Percentiles rank a stretch among this genome's conserved stretches.
phyloP scores from a whole-genome alignment of 2,797 vertebrate species.

The Diplodus puntazzo region DNA sequence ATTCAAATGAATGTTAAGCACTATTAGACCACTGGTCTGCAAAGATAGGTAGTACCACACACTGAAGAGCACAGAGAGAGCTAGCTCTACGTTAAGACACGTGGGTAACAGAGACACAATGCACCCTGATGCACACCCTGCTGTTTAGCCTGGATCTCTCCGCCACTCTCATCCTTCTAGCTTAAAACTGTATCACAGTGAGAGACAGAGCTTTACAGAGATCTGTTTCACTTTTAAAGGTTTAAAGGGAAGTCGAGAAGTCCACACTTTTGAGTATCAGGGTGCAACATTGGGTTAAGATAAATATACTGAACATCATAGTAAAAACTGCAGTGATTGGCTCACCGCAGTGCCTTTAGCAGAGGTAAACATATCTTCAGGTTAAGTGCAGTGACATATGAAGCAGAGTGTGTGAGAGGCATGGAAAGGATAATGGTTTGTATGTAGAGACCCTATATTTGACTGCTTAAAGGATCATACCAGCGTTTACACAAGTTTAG shows the following conservation, averaged over 20 bases:
- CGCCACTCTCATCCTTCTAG: constrained; percentile 16
- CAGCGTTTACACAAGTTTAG: constrained; percentile 10
- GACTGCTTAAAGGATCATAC: constrained; percentile 6
- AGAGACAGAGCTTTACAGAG: neutral
- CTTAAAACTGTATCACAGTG: constrained; percentile 5
- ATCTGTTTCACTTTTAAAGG: constrained; percentile 17
- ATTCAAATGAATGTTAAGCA: constrained; percentile 41
- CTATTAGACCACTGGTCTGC: constrained; percentile 50
- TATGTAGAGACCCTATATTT: neutral
- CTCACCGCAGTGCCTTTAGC: constrained; percentile 6
- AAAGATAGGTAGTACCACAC: constrained; percentile 60
- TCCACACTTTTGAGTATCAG: constrained; percentile 1
- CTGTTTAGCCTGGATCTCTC: constrained; percentile 1
- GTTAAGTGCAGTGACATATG: constrained; percentile 5
- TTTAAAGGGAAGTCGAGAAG: neutral
- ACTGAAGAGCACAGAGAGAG: constrained; percentile 62
- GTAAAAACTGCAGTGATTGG: constrained; percentile 48
- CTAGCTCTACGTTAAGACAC: constrained; percentile 70
- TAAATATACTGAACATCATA: constrained; percentile 22
- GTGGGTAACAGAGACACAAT: constrained; percentile 44
- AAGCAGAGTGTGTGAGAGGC: constrained; percentile 8
- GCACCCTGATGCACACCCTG: constrained; percentile 26
- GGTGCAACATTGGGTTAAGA: constrained; percentile 21
- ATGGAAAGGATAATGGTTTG: neutral
- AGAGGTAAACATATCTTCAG: constrained; percentile 30